Evolutionary conservation across 2,113 vertebrate genomes (phyloP).

Genomic region (Laterallus jamaicensis): DNA sequence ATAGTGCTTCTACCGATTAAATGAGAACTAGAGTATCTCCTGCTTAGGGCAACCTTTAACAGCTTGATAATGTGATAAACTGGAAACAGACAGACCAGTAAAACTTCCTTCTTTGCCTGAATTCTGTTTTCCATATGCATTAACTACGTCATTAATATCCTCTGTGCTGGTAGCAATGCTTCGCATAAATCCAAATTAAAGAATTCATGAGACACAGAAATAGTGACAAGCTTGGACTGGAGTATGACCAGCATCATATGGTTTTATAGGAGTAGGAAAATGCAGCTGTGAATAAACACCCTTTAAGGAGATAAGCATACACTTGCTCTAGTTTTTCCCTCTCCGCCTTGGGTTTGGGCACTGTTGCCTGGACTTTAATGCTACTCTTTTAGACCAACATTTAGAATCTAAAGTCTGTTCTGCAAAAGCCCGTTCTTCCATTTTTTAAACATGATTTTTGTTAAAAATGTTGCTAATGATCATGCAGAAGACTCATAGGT

Average conservation of each 20-base stretch:
- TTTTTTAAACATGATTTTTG: neutral
- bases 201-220: neutral
- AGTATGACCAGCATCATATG: neutral
- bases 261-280: neutral
- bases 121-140: neutral
- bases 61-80: slow-evolving; percentile 58
- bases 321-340: neutral
- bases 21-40: slow-evolving; percentile 21
- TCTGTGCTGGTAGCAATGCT: neutral
- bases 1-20: neutral
- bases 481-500: accelerated
- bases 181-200: slow-evolving; percentile 16
- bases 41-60: slow-evolving; percentile 39
- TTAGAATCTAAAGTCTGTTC: neutral
- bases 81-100: slow-evolving; percentile 40
- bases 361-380: neutral
- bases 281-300: neutral
- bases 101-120: slow-evolving; percentile 23
- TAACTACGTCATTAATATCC: slow-evolving; percentile 14
- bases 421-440: neutral
- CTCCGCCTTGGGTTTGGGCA: neutral
- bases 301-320: neutral
- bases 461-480: neutral
- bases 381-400: neutral
- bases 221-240: neutral